These are phyloP conservation scores for Tetraodon nigroviridis DNA, from an alignment of 2,113 vertebrate species.

Conservation along the genomic window DNA sequence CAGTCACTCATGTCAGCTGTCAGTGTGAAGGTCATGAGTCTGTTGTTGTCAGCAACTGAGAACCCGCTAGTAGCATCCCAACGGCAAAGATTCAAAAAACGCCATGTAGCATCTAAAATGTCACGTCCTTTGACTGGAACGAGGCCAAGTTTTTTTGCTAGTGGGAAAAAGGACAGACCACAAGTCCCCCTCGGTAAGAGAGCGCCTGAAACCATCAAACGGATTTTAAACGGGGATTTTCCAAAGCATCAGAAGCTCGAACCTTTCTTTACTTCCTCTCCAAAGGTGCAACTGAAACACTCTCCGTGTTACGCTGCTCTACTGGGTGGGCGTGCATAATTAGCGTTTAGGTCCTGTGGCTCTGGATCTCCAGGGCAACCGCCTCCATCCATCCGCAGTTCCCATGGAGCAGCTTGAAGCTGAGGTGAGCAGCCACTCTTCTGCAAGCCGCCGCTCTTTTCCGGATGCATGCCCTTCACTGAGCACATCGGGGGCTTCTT, in stretches of 20 bases:
- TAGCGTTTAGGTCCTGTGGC: constrained; percentile 44
- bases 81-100: constrained; percentile 1
- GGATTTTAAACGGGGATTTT: too few relatives aligned
- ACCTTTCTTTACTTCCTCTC: too few relatives aligned
- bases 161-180: too few relatives aligned
- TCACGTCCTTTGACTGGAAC: constrained; percentile 18
- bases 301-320: constrained; percentile 18
- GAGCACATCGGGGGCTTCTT: constrained; percentile 15
- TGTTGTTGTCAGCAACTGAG: constrained; percentile 14
- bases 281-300: constrained; percentile 4
- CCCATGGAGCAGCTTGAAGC: constrained; percentile 44
- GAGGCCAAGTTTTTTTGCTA: neutral
- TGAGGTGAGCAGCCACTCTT: constrained; percentile 25
- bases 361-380: constrained; percentile 56
- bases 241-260: too few relatives aligned
- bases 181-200: too few relatives aligned
- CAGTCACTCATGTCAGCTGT: constrained; percentile 53
- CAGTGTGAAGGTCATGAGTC: constrained; percentile 40
- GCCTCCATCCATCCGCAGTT: constrained; percentile 41
- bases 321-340: constrained; percentile 43
- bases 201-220: too few relatives aligned
- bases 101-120: constrained; percentile 5
- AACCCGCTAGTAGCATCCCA: neutral
- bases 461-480: constrained; percentile 28
- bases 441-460: constrained; percentile 5